Evolutionary conservation across 2,888 invertebrate species (phyloP), one percentile per base, ranked within the genome.

Genomic region (Ischnura elegans): DNA sequence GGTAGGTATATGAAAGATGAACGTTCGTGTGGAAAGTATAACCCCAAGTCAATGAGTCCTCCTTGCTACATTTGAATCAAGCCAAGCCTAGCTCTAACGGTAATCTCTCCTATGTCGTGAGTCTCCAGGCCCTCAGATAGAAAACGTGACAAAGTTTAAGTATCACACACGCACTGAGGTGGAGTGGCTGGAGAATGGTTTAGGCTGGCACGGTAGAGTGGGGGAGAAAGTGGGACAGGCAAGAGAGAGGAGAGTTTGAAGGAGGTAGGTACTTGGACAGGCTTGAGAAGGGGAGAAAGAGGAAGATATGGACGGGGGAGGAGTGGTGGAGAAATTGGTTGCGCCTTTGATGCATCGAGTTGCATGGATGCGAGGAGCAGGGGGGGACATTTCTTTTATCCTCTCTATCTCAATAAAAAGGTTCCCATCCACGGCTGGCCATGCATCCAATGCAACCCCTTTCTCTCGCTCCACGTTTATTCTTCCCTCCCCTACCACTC

Each of bases 261-360:
- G 61, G 8, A n/a, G 1, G 61, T 61, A 61, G n/a, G n/a, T n/a
- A n/a, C n/a, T n/a, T 61, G 61, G 61, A 25, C 61, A 8, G n/a
- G 76, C 2, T 0, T 6, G 3, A 10, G 36, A 13, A 10, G 36
- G 6, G 10, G 76, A 76, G 10, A 13, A 10, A 36, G 36, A 76
- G 76, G n/a, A 16, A 36, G 13, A n/a, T n/a, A n/a, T 5, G 51
- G 51, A 76, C 5, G 66, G 10, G 36, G 0, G 76, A 76, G n/a
- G 76, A 36, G 76, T 29, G 36, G 25, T 13, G n/a, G 76, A 76
- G 76, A 36, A 76, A 76, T 76, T 76, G 76, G 76, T 76, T 76
- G 76, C n/a, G 29, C 76, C 76, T 76, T 76, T 76, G 76, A 76
- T 76, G 76, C 76, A 36, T 76, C 76, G 76, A 36, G 76, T n/a